Conservation (phyloP, 2,113 vertebrate species). For the Diadophis punctatus region DNA sequence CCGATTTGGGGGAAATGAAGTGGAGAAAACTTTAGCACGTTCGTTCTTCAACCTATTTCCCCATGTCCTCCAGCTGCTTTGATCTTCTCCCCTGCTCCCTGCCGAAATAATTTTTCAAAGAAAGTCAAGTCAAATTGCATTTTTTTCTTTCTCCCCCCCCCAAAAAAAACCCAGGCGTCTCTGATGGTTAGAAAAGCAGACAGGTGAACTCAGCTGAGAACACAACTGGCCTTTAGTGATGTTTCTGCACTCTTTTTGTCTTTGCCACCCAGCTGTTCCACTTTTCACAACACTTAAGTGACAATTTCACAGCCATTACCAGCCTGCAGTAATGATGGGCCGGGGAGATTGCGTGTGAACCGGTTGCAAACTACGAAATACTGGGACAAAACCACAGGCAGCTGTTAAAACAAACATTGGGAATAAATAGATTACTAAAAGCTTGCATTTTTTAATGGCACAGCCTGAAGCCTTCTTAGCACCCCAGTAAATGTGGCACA, state of each 20-base stretch:
- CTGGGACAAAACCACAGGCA: background rate
- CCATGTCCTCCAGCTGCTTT: background rate
- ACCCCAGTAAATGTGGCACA: background rate
- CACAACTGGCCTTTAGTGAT: slow-evolving; percentile 1
- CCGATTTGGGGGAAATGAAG: background rate
- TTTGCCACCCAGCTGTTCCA: slow-evolving; percentile 46
- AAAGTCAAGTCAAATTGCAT: background rate
- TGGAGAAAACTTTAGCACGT: background rate
- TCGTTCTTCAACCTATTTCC: background rate
- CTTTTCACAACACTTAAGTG: slow-evolving; percentile 43
- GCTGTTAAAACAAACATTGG: slow-evolving; percentile 16
- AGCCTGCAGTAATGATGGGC: slow-evolving; percentile 37
- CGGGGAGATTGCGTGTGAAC: slow-evolving; percentile 47
- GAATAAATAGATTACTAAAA: slow-evolving; percentile 36
- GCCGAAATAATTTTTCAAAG: background rate
- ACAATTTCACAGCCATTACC: slow-evolving; percentile 54
- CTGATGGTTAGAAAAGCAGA: slow-evolving; percentile 10
- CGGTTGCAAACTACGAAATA: slow-evolving; percentile 35
- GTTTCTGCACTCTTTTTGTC: slow-evolving; percentile 1
- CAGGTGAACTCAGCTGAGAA: background rate
- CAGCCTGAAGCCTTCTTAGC: background rate
- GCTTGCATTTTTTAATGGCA: slow-evolving; percentile 39
- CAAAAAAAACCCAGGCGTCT: background rate
- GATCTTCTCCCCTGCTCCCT: background rate
- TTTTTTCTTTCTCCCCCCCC: background rate